Evolutionary conservation across 2,113 vertebrate genomes (phyloP).

Genomic region (Lophotis ruficrista): DNA sequence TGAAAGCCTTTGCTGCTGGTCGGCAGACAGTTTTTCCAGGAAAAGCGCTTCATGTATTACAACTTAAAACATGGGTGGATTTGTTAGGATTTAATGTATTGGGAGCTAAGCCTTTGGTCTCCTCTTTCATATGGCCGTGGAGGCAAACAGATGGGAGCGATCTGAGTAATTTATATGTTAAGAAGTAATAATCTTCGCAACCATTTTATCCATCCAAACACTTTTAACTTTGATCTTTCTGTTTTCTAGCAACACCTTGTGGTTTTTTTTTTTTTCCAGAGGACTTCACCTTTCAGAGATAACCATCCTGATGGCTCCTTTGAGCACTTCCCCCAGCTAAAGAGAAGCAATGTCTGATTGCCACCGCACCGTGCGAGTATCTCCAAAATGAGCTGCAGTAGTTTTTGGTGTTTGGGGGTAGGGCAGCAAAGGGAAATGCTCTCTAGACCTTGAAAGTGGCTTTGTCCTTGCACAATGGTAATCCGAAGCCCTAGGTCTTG

Average conservation of each 20-base stretch:
- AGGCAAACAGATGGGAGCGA: constrained; percentile 45
- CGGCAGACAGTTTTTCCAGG: constrained; percentile 40
- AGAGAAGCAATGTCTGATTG: background rate
- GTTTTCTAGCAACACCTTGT: constrained; percentile 42
- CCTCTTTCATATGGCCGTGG: constrained; percentile 11
- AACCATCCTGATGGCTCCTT: background rate
- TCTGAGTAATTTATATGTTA: constrained; percentile 61
- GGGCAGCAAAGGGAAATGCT: background rate
- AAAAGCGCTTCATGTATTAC: constrained; percentile 46
- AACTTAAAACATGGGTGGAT: constrained; percentile 49
- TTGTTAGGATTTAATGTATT: constrained; percentile 53
- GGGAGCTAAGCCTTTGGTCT: constrained; percentile 56
- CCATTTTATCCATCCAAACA: constrained; percentile 32
- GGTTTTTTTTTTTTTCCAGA: background rate
- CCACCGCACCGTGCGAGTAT: background rate
- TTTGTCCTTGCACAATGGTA: constrained; percentile 26
- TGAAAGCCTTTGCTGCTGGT: constrained; percentile 42
- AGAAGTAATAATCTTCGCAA: constrained; percentile 53
- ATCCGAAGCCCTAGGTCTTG: constrained; percentile 17
- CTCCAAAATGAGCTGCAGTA: background rate
- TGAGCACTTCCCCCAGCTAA: background rate
- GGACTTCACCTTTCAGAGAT: background rate
- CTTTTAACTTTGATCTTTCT: constrained; percentile 64
- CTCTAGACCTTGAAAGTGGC: constrained; percentile 25
- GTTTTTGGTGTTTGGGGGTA: background rate